A percentile compares a stretch with the other conserved stretches of the same genome.
Conservation (phyloP, 2,888 invertebrate species). For the Hyalella azteca region DNA sequence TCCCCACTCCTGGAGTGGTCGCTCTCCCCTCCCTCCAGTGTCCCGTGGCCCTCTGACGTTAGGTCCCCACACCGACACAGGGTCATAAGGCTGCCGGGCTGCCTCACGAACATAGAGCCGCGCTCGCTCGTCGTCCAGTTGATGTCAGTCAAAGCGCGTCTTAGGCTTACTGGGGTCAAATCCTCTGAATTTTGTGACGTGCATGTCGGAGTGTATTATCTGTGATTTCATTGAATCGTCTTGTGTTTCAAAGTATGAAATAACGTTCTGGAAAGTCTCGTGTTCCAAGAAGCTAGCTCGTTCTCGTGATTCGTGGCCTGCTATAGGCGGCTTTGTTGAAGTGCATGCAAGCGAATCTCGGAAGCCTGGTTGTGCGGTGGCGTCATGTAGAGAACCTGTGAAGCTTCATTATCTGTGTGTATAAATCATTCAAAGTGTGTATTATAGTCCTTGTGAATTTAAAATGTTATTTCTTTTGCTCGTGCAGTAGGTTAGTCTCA, state of each 20-base stretch:
- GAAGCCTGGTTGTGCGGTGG: neutral
- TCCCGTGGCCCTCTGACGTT: neutral
- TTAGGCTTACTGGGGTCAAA: neutral
- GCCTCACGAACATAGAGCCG: neutral
- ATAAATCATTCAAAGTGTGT: too few relatives aligned
- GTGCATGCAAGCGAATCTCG: neutral
- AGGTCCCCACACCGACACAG: conserved; percentile 13
- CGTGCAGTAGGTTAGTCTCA: too few relatives aligned
- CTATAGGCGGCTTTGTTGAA: conserved; percentile 8
- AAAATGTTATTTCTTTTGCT: too few relatives aligned
- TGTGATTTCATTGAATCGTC: neutral
- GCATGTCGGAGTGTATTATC: neutral
- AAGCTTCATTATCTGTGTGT: too few relatives aligned
- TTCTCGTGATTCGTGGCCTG: conserved; percentile 6
- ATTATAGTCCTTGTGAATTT: too few relatives aligned
- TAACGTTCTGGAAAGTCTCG: neutral
- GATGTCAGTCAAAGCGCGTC: conserved; percentile 23
- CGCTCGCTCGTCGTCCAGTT: neutral
- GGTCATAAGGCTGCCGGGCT: conserved; percentile 12
- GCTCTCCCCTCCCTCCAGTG: neutral
- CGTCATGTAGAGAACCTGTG: neutral
- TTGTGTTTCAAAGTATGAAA: neutral
- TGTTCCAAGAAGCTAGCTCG: neutral
- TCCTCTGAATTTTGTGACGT: neutral
- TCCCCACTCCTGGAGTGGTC: neutral